These are phyloP conservation scores for Vombatus ursinus DNA, from an alignment of 2,113 vertebrate species.

Conservation along the genomic window DNA sequence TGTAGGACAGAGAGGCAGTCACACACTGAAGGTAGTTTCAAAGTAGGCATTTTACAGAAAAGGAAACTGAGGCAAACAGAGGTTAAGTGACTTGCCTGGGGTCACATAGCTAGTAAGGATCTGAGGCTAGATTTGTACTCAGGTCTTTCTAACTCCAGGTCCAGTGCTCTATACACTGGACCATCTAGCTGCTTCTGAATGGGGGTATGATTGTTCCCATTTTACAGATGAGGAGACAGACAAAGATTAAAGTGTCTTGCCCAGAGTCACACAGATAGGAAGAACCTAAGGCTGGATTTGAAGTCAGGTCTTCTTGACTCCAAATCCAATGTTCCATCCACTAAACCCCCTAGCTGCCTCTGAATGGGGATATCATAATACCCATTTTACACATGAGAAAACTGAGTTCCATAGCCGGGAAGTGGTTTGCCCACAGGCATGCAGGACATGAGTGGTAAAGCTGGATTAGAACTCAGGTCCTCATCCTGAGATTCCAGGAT, in stretches of 20 bases:
- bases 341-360: background rate
- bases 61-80: background rate
- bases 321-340: background rate
- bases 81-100: background rate
- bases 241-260: background rate
- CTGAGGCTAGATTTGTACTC: background rate
- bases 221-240: background rate
- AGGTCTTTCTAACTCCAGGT: background rate
- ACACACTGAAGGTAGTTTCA: background rate
- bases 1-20: background rate
- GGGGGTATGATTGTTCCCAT: background rate
- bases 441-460: background rate
- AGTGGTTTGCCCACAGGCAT: background rate
- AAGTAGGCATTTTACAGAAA: background rate
- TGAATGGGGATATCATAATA: background rate
- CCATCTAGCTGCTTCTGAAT: background rate
- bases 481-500: background rate
- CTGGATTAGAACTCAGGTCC: background rate
- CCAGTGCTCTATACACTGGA: background rate
- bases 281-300: background rate
- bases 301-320: background rate
- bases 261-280: background rate
- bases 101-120: background rate
- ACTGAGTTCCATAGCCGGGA: background rate
- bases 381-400: background rate